phyloP scores from a whole-genome alignment of 2,113 vertebrate genomes.

The Mesembrinibis cayennensis region DNA sequence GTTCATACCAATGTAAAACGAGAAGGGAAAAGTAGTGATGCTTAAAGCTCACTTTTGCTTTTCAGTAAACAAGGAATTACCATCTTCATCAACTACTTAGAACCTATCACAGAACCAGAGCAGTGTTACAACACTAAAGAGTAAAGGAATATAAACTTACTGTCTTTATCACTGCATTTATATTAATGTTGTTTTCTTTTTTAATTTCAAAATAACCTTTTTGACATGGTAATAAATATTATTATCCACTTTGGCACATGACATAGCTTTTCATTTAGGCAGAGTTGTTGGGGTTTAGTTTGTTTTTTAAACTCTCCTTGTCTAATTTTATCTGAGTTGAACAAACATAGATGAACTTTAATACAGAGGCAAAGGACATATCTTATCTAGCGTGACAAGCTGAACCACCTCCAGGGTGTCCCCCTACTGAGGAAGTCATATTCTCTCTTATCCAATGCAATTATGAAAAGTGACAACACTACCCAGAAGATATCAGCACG shows the following conservation, averaged over 20 bases:
- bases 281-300: neutral
- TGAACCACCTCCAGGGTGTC: constrained; percentile 1
- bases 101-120: neutral
- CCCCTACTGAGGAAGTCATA: neutral
- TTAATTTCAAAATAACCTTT: neutral
- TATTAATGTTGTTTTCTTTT: neutral
- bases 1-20: neutral
- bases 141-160: neutral
- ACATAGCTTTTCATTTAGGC: neutral
- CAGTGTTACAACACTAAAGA: neutral
- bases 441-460: neutral
- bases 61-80: neutral
- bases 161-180: neutral
- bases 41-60: neutral
- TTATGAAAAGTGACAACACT: neutral
- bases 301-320: neutral
- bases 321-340: neutral
- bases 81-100: neutral
- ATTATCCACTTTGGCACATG: neutral
- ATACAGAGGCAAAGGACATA: neutral
- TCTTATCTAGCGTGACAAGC: neutral
- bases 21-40: neutral
- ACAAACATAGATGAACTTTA: constrained; percentile 27
- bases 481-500: neutral
- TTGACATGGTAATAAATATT: neutral